Base-by-base conservation (phyloP, 1,140 invertebrate genomes). In the Penaeus japonicus region DNA sequence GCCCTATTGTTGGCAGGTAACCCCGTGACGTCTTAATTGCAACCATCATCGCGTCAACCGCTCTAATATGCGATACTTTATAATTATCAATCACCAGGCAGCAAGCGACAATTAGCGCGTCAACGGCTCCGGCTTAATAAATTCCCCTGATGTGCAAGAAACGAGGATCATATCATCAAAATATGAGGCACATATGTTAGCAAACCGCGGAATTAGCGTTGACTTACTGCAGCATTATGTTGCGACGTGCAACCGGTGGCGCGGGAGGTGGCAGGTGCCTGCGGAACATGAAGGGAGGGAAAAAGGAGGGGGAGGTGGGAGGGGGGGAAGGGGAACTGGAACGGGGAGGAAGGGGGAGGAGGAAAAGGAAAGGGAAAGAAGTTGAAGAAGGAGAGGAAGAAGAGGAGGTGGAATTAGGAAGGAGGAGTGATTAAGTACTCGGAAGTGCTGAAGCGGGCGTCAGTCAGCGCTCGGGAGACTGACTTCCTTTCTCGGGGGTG, bases 151-250 rank as follows among this genome's bases (percentile, higher is more conserved):
- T 55, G 79, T 81, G 54, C 55, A 81, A 59, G 79, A 81, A 81
- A 81, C 20, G 54, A 81, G 79, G 79, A 81, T 59, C n/a, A 59
- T 81, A 35, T 32, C 79, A 27, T 59, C 79, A 59, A 81, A 81
- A 81, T 59, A 81, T 59, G 79, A 59, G 79, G 10, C 55, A 59
- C 54, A 81, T 59, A 81, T 81, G 79, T 81, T 81, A 81, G 54
- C 55, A 27, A 59, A 81, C 79, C 54, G 79, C 79, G 54, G 22
- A 20, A 20, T 57, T 57, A 57, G 35, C 18, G 35, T 27, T 55
- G 10, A 53, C 22, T 62, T 39, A 62, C 17, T 39, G 57, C 57
- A 24, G 35, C 59, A 20, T 53, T 18, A 81, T 55, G 39, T 39
- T 39, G 39, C 39, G 39, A 39, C 39, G 39, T 39, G 39, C 39